Evolutionary conservation across 2,797 vertebrate genomes (phyloP).

Genomic region (Leptoclinus maculatus): DNA sequence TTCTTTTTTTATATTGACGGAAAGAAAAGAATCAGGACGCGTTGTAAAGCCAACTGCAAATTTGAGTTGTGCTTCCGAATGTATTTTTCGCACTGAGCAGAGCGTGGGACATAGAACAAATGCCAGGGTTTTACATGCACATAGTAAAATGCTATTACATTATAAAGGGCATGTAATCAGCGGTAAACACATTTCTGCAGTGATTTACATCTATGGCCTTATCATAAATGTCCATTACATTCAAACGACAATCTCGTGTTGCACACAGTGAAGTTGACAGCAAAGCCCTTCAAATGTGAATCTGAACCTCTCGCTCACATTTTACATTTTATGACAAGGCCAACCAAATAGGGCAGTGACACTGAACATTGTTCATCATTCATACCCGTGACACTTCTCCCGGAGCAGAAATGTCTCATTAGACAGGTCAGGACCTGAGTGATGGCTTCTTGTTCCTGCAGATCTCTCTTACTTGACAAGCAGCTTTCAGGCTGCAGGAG

Average conservation of each 20-base stretch:
- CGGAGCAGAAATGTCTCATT: constrained; percentile 65
- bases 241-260: constrained; percentile 22
- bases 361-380: constrained; percentile 65
- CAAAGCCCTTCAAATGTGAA: constrained; percentile 27
- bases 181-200: constrained; percentile 27
- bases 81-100: background rate
- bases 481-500: constrained; percentile 50
- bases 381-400: constrained; percentile 59
- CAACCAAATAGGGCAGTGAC: constrained; percentile 49
- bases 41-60: constrained; percentile 1
- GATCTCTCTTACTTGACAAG: constrained; percentile 72
- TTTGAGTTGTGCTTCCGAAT: constrained; percentile 3
- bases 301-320: constrained; percentile 34
- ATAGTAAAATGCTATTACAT: constrained; percentile 27
- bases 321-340: constrained; percentile 57
- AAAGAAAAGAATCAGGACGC: constrained; percentile 6
- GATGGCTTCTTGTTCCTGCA: constrained; percentile 66
- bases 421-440: constrained; percentile 77
- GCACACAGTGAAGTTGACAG: constrained; percentile 4
- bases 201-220: constrained; percentile 13
- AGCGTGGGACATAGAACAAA: constrained; percentile 23
- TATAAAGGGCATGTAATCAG: constrained; percentile 42
- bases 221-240: constrained; percentile 27
- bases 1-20: constrained; percentile 8
- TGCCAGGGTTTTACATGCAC: constrained; percentile 26